Base-by-base conservation (phyloP, 1,140 invertebrate genomes). In the Drosophila guanche region DNA sequence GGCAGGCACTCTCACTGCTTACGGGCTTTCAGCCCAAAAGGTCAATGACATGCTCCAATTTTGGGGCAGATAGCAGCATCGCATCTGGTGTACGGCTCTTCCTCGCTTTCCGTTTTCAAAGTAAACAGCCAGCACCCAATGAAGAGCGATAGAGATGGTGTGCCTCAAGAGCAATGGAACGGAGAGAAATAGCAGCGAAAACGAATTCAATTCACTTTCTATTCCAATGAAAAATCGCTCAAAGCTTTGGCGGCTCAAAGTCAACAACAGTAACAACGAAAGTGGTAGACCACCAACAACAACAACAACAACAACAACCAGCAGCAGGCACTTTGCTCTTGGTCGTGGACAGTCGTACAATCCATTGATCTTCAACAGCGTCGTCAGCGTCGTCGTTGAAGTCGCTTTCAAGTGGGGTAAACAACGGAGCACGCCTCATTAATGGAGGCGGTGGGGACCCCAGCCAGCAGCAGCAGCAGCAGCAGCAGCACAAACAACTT, bases 191-290 rank as follows among this genome's bases (percentile, higher is more conserved):
- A 73, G 27, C 55, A 78, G 56, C 69, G 69, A 88, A 78, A 83
- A 79, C 72, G 84, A 89, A 79, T 79, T 74, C 84, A 90, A 90
- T 90, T 90, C 88, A 90, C 88, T 90, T 90, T 90, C 88, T 90
- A 90, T 90, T 90, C 88, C 88, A 88, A 88, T 90, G 88, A 90
- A 90, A 90, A 88, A 90, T 90, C 72, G 78, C 83, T 80, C 83
- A 81, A 71, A 86, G 83, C 83, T 85, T 81, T 75, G 46, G 70
- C 68, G 72, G 56, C 80, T 68, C 61, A 83, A 81, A 69, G 69
- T 74, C 70, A 84, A 89, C 73, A 80, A 79, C 78, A 86, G 76
- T 76, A 89, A 77, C 85, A 90, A 90, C 83, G 86, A 90, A 90
- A 90, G 86, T 90, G 86, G 81, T 83, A 81, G 75, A 60, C 86